Evolutionary conservation across 1,140 invertebrate species (phyloP).

Genomic region (Musca vetustissima): DNA sequence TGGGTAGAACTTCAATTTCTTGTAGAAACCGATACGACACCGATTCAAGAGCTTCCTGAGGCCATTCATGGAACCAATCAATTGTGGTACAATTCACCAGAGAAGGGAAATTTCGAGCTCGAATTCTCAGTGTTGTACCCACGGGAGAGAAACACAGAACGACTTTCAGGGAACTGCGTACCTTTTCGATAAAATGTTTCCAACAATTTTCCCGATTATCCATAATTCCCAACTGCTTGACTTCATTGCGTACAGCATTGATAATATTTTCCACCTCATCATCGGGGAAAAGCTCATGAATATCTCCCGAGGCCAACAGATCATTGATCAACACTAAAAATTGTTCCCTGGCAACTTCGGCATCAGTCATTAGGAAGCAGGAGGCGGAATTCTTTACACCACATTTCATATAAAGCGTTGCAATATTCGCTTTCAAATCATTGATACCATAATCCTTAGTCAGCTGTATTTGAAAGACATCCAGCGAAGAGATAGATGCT

Average conservation of each 20-base stretch:
- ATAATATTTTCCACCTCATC: conserved; percentile 91
- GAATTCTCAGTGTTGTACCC: conserved; percentile 78
- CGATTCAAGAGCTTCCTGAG: conserved; percentile 83
- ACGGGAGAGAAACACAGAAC: conserved; percentile 92
- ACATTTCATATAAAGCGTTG: conserved; percentile 81
- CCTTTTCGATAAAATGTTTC: conserved; percentile 92
- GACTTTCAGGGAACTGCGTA: conserved; percentile 74
- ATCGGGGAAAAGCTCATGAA: conserved; percentile 86
- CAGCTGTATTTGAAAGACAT: conserved; percentile 90
- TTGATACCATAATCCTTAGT: conserved; percentile 83
- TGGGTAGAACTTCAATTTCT: conserved; percentile 72
- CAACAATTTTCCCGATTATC: conserved; percentile 93
- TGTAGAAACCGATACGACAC: conserved; percentile 82
- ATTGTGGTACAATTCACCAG: conserved; percentile 92
- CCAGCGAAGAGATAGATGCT: conserved; percentile 84
- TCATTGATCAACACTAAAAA: conserved; percentile 94
- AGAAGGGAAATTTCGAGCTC: conserved; percentile 90
- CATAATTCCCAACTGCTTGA: conserved; percentile 69
- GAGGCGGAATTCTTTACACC: conserved; percentile 85
- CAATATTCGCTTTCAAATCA: conserved; percentile 83
- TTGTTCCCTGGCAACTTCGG: conserved; percentile 86
- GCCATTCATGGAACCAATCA: conserved; percentile 97
- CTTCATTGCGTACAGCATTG: conserved; percentile 78
- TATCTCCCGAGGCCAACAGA: conserved; percentile 90
- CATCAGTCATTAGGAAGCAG: conserved; percentile 92